Evolutionary conservation across 2,888 invertebrate genomes (phyloP), one percentile per base, ranked within the genome.

Genomic region (Chirona hameri): DNA sequence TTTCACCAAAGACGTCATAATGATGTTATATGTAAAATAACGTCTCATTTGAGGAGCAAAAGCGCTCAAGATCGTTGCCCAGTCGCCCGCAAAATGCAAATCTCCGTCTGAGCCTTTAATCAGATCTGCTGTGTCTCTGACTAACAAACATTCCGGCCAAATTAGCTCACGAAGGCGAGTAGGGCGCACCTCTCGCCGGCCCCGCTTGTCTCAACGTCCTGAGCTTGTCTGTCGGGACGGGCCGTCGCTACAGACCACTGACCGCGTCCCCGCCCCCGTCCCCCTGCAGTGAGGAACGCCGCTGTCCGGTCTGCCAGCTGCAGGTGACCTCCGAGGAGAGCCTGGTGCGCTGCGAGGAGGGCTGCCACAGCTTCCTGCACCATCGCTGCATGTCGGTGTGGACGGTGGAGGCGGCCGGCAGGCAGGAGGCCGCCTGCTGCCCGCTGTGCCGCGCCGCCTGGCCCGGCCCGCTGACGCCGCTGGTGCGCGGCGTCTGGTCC

Each of bases 291-390:
- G 89, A 89, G 83, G 89, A 89, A 84, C 88, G 88, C 76, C 87
- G 87, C 24, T 89, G 89, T 86, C 88, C 89, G 5, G 89, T 89
- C 83, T 89, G 89, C 86, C 86, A 89, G 27, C 86, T 89, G 86
- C 88, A 89, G 84, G 89, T 89, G 89, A 86, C 88, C 84, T 89
- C 89, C 83, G 88, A 88, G 29, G 89, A 89, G 85, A 88, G 88
- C 85, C 85, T 89, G 76, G 87, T 88, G n/a, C 86, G 87, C 82
- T 89, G 89, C 86, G 87, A 87, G 79, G 85, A 86, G 80, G 88
- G 88, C 39, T 89, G 89, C 85, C 87, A 88, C 83, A 89, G 89
- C 86, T 86, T 87, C 81, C 86, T 89, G 15, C 89, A 89, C 85
- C 88, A 89, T 83, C 88, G 89, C 85, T 89, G 89, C 86, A 88